phyloP scores from a whole-genome alignment of 2,797 vertebrate genomes.

The Cuculus canorus region DNA sequence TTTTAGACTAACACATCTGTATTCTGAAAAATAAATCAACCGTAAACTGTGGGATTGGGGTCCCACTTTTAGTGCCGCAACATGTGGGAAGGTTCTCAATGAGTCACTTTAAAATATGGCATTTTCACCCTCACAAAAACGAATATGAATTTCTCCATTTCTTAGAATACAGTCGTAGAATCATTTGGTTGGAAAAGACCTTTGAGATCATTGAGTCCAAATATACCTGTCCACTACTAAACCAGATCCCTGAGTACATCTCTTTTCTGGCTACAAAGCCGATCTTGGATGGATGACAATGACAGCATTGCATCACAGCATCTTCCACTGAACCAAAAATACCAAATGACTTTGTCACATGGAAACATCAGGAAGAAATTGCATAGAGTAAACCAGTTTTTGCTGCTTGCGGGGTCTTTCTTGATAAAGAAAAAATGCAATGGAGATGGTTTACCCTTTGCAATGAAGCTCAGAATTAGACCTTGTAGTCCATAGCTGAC shows the following conservation, averaged over 20 bases:
- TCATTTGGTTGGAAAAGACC: no score
- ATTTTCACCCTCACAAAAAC: background rate
- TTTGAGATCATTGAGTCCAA: no score
- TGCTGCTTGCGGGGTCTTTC: background rate
- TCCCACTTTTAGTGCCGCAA: background rate
- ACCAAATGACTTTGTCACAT: background rate
- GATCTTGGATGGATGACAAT: background rate
- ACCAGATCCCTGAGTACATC: background rate
- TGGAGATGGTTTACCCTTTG: background rate
- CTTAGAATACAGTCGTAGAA: no score
- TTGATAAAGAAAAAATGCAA: background rate
- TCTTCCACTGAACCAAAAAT: background rate
- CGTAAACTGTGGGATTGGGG: background rate
- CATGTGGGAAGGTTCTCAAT: background rate
- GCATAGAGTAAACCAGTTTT: rapidly evolving
- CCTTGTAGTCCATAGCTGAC: background rate
- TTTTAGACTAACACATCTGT: background rate
- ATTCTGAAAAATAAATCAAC: background rate
- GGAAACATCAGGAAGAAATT: background rate
- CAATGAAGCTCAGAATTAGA: background rate
- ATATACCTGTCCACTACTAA: no score
- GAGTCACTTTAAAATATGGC: background rate
- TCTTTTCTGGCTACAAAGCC: background rate
- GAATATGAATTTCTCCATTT: background rate
- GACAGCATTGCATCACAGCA: background rate